Evolutionary conservation across 2,113 vertebrate genomes (phyloP).

Genomic region (Callopanchax toddi): DNA sequence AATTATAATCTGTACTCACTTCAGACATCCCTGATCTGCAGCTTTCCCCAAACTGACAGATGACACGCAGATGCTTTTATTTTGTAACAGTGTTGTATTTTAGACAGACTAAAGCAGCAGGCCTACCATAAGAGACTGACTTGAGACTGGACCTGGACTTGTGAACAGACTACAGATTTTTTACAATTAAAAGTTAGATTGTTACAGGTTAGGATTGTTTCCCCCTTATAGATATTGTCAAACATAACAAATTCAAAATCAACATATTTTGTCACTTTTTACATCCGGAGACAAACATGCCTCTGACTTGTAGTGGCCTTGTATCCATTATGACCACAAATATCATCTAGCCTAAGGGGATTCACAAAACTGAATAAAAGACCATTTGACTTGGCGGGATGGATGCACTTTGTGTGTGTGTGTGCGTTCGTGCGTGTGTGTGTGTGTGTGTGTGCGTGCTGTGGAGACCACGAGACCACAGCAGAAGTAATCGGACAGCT

Average conservation of each 20-base stretch:
- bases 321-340: background rate
- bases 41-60: no score
- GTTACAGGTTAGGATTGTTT: no score
- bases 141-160: no score
- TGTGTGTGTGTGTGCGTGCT: constrained; percentile 21
- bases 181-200: background rate
- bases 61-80: no score
- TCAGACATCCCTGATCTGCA: no score
- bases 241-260: constrained; percentile 2
- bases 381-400: constrained; percentile 3
- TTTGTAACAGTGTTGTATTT: no score
- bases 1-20: no score
- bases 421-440: no score
- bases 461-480: constrained; percentile 14
- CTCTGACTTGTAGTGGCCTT: constrained; percentile 4
- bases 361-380: constrained; percentile 7
- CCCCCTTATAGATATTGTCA: background rate
- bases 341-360: background rate
- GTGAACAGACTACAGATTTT: background rate
- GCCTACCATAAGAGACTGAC: no score
- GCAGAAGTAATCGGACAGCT: constrained; percentile 39
- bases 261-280: background rate
- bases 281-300: background rate
- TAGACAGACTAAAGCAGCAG: no score
- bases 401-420: background rate